phyloP scores from a whole-genome alignment of 2,888 invertebrate genomes.

The Nemapogon koenigi region DNA sequence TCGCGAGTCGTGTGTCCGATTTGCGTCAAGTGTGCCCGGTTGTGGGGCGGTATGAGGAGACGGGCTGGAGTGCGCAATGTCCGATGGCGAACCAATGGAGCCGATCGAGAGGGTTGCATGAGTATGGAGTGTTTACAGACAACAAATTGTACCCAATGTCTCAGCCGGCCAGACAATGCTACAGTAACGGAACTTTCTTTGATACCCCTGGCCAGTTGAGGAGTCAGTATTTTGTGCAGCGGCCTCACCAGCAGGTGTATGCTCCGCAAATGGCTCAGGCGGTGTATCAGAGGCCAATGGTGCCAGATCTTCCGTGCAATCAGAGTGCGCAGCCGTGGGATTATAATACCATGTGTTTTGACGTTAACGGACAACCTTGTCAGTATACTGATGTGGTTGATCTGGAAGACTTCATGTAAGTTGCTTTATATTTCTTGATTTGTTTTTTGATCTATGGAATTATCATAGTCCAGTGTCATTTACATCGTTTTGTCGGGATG shows the following conservation, averaged over 20 bases:
- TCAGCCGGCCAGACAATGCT: conserved; percentile 32
- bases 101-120: conserved; percentile 16
- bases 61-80: conserved; percentile 39
- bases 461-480: background rate
- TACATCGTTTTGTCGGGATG: background rate
- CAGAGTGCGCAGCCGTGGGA: conserved; percentile 60
- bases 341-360: conserved; percentile 70
- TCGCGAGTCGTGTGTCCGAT: conserved; percentile 27
- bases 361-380: conserved; percentile 70
- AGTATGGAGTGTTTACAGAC: conserved; percentile 26
- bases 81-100: conserved; percentile 38
- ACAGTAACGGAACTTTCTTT: conserved; percentile 24
- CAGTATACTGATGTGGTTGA: conserved; percentile 72
- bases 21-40: conserved; percentile 33
- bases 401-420: conserved; percentile 81
- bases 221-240: conserved; percentile 5
- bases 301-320: conserved; percentile 55
- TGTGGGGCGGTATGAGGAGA: conserved; percentile 30
- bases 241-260: conserved; percentile 22
- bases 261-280: conserved; percentile 20
- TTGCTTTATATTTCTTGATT: conserved; percentile 20
- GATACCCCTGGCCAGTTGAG: conserved; percentile 1
- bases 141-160: conserved; percentile 16
- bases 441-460: background rate
- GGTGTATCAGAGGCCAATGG: conserved; percentile 25